These are phyloP conservation scores for Drosophila kepulauana DNA, from an alignment of 1,140 invertebrate species.

Conservation along the genomic window DNA sequence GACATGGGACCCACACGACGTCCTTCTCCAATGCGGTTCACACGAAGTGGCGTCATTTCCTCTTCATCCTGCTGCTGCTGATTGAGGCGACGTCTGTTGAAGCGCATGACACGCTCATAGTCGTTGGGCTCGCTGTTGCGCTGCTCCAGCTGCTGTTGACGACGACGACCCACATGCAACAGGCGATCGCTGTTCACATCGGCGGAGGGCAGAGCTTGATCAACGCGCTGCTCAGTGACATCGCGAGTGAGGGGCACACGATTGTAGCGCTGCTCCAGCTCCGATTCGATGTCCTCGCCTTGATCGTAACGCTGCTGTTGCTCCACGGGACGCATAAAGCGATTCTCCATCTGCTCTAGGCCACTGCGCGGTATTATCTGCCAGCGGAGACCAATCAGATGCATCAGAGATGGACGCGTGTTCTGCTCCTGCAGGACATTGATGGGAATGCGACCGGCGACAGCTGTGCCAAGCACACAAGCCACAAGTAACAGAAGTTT, in stretches of 20 bases:
- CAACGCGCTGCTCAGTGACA: not conserved
- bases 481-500: slow-evolving; percentile 23
- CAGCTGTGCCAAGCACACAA: slow-evolving; percentile 16
- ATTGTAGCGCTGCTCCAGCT: slow-evolving; percentile 21
- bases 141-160: slow-evolving; percentile 33
- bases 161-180: slow-evolving; percentile 53
- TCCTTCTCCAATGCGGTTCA: slow-evolving; percentile 49
- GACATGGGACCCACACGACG: slow-evolving; percentile 47
- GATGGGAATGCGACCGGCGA: slow-evolving; percentile 12
- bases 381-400: not conserved
- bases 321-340: not conserved
- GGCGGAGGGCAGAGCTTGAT: slow-evolving; percentile 35
- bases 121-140: too few relatives aligned
- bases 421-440: not conserved
- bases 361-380: not conserved
- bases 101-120: too few relatives aligned
- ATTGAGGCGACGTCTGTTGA: slow-evolving; percentile 14
- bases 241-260: slow-evolving; percentile 52
- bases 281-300: slow-evolving; percentile 8
- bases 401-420: not conserved
- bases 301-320: slow-evolving; percentile 8
- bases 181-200: slow-evolving; percentile 50
- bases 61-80: not conserved
- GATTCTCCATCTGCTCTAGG: not conserved
- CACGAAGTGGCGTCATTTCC: slow-evolving; percentile 19